Evolutionary conservation across 2,113 vertebrate species (phyloP).

Genomic region (Canis aureus): DNA sequence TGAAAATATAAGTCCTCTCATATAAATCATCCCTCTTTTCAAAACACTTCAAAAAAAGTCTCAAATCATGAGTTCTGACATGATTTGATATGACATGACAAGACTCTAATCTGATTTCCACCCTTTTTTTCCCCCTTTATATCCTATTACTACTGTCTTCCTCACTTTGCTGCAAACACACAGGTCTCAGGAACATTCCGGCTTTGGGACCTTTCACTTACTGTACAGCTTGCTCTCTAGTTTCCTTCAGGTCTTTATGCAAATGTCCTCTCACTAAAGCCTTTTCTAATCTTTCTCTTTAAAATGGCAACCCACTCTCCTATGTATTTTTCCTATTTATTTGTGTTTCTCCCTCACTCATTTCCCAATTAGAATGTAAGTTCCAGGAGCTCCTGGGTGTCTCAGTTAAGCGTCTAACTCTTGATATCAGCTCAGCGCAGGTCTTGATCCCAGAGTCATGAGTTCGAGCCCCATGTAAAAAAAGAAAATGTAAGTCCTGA

Average conservation of each 20-base stretch:
- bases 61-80: background rate
- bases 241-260: background rate
- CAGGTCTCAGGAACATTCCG: background rate
- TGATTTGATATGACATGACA: no score
- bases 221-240: background rate
- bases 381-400: background rate
- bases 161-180: background rate
- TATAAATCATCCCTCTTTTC: background rate
- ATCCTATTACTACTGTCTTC: background rate
- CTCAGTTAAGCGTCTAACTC: background rate
- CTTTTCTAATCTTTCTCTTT: background rate
- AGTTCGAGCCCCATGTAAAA: background rate
- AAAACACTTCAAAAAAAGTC: background rate
- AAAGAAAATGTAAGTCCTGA: background rate
- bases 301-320: background rate
- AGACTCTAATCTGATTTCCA: background rate
- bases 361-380: background rate
- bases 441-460: background rate
- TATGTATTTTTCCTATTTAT: slow-evolving; percentile 28
- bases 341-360: background rate
- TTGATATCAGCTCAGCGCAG: background rate
- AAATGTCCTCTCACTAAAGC: background rate
- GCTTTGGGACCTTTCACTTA: background rate
- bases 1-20: background rate
- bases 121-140: background rate